phyloP scores from a whole-genome alignment of 2,113 vertebrate species.

The Brienomyrus brachyistius region DNA sequence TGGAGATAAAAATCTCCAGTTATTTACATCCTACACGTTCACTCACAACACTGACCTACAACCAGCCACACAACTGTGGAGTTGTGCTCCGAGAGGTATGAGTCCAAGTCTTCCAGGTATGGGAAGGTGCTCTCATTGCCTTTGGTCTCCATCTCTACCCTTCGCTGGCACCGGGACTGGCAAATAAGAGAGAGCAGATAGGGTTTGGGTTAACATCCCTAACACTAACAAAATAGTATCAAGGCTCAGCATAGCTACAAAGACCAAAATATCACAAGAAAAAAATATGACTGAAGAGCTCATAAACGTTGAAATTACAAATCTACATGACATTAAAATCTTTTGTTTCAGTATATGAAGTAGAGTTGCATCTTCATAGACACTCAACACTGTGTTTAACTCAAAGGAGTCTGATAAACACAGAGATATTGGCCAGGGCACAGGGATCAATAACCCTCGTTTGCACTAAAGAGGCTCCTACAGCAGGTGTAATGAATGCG shows the following conservation, averaged over 20 bases:
- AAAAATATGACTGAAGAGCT: background rate
- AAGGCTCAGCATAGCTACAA: background rate
- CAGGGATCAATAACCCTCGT: background rate
- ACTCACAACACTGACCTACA: conserved; percentile 65
- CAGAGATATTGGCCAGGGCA: background rate
- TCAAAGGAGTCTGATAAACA: background rate
- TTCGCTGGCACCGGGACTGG: background rate
- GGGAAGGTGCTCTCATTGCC: conserved; percentile 83
- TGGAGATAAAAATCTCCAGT: background rate
- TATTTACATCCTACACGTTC: background rate
- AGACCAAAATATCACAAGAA: background rate
- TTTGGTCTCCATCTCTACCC: conserved; percentile 62
- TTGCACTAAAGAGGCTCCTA: background rate
- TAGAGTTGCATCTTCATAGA: background rate
- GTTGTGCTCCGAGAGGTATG: conserved; percentile 83
- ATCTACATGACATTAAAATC: background rate
- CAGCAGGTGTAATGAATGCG: background rate
- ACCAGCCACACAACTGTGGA: conserved; percentile 96
- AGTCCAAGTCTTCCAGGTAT: conserved; percentile 76
- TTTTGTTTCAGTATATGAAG: background rate
- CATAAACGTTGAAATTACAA: background rate
- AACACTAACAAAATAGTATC: background rate
- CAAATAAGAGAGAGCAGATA: background rate
- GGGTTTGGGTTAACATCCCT: background rate
- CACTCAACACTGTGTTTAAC: background rate